Conservation (phyloP, 2,113 vertebrate genomes). For the Malurus elegans region DNA sequence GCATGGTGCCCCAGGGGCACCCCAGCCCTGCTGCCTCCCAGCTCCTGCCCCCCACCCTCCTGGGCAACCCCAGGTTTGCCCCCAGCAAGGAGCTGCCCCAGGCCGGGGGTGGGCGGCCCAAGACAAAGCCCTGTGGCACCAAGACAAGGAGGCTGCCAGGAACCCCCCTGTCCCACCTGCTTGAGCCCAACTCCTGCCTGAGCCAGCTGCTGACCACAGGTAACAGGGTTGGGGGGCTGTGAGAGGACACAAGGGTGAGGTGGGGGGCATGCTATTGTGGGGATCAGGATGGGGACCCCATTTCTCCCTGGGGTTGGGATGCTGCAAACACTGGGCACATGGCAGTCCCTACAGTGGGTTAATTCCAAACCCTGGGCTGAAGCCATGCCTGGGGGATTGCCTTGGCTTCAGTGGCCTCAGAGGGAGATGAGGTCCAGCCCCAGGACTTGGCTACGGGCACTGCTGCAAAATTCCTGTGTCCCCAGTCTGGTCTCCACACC, state of each 20-base stretch:
- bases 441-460: neutral
- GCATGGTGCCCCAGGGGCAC: slow-evolving; percentile 51
- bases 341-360: accelerated
- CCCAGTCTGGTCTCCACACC: neutral
- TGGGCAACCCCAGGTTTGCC: neutral
- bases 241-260: neutral
- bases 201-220: slow-evolving; percentile 82
- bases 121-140: slow-evolving; percentile 57
- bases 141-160: slow-evolving; percentile 29
- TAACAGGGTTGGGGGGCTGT: neutral
- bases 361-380: neutral
- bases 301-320: neutral
- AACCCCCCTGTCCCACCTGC: neutral
- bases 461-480: neutral
- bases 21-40: slow-evolving; percentile 23
- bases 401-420: neutral
- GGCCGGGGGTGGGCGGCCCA: slow-evolving; percentile 49
- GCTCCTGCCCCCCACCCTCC: neutral
- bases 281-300: accelerated
- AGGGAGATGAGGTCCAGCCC: neutral
- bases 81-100: slow-evolving; percentile 6
- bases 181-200: slow-evolving; percentile 72
- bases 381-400: accelerated
- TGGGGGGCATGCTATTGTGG: neutral
- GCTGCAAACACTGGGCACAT: neutral